Base-by-base conservation (phyloP, 2,113 vertebrate genomes). In the Tenebrosternarchus preto region DNA sequence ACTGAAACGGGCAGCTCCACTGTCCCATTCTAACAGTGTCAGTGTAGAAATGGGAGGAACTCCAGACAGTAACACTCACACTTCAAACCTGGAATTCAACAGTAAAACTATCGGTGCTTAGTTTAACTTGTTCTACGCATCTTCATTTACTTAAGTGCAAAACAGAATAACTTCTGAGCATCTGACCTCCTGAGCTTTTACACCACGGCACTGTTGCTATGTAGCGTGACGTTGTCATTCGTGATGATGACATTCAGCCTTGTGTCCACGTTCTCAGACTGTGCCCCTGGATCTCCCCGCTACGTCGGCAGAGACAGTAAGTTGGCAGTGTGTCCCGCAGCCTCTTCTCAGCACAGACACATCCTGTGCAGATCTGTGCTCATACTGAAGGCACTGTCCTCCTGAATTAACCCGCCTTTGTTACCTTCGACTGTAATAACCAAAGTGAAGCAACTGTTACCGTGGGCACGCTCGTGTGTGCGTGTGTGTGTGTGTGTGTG, bases 201-300 rank as follows among this genome's bases (percentile, higher is more conserved):
- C 19, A 67, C 63, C 67, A 46, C 1, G 8, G 71, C 31, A 3
- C 64, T 69, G 25, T 69, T 80, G 24, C 31, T 5, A 68, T 74
- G 61, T 43, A 25, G 31, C 50, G 31, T 46, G 6, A 59, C 8
- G 74, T 46, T n/a, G 55, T 57, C 29, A 27, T 60, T 50, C 50
- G 63, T 46, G 70, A 24, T 73, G 63, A 39, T 84, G 75, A 84
- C 25, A 20, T n/a, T 68, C 46, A 33, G n/a, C 69, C 85, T 71
- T 88, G 66, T 86, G 73, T 88, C 60, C 63, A 83, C 73, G 70
- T 84, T 78, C 63, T 72, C 84, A 85, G 82, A 82, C 81, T 68
- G 79, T 71, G 68, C 82, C 79, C 76, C 80, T 68, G 78, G 86
- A 87, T 53, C 81, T 70, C 31, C 84, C 82, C 20, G 27, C 63